Conservation (phyloP, 2,888 invertebrate species). For the Eupithecia abbreviata region DNA sequence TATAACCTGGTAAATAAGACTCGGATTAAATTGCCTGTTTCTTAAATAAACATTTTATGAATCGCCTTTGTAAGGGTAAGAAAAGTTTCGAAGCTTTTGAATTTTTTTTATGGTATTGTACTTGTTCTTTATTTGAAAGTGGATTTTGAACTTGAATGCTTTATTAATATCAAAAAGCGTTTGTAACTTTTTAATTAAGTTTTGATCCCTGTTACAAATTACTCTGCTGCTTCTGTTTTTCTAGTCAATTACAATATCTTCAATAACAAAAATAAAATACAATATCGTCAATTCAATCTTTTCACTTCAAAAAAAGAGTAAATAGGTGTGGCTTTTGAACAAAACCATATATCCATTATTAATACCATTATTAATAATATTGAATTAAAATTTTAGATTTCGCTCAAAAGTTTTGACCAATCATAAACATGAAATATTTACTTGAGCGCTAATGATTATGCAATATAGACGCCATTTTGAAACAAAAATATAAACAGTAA, state of each 20-base stretch:
- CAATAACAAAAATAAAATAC: too few species aligned
- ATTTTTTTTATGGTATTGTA: constrained; percentile 22
- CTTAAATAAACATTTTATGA: constrained; percentile 33
- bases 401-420: too few species aligned
- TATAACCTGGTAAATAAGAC: constrained; percentile 16
- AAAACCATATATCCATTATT: too few species aligned
- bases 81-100: constrained; percentile 25
- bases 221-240: too few species aligned
- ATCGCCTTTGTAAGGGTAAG: constrained; percentile 29
- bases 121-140: background rate
- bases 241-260: too few species aligned
- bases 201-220: background rate
- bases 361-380: too few species aligned
- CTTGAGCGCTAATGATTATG: background rate
- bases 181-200: background rate
- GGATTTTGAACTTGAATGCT: background rate
- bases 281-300: too few species aligned
- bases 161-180: background rate
- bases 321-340: too few species aligned
- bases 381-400: too few species aligned
- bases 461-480: background rate
- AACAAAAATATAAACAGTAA: too few species aligned
- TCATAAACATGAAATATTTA: too few species aligned
- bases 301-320: too few species aligned
- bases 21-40: constrained; percentile 14